Conservation (phyloP, 1,140 invertebrate genomes). For the Phymorhynchus buccinoides region DNA sequence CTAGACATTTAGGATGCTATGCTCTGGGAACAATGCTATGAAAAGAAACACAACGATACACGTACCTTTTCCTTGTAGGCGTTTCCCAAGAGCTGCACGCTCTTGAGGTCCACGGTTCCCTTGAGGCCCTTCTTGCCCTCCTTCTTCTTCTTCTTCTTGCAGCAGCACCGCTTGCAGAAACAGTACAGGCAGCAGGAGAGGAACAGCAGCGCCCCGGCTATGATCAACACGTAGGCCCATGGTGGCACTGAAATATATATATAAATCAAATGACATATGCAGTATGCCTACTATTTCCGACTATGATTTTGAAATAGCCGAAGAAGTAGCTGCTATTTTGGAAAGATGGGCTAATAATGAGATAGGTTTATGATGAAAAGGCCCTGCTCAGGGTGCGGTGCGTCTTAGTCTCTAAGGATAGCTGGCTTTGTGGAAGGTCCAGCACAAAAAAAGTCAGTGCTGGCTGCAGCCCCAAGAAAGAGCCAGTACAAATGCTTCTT, state of each 20-base stretch:
- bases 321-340: not conserved
- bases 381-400: not conserved
- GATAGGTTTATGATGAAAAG: not conserved
- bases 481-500: no score
- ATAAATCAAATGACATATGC: not conserved
- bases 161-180: constrained; percentile 94
- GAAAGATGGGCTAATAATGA: not conserved
- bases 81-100: constrained; percentile 93
- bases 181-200: constrained; percentile 92
- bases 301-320: no score
- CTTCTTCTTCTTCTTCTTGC: constrained; percentile 87
- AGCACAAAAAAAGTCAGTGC: no score
- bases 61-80: constrained; percentile 96
- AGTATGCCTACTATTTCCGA: no score
- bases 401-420: no score
- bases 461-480: no score
- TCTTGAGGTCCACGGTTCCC: constrained; percentile 94
- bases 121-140: constrained; percentile 90
- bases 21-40: no score
- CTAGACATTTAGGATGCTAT: no score
- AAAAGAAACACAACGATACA: no score
- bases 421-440: no score
- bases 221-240: constrained; percentile 70
- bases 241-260: constrained; percentile 68
- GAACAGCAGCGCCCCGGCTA: constrained; percentile 76